Conservation (phyloP, 1,140 invertebrate species). For the Microvelia longipes region DNA sequence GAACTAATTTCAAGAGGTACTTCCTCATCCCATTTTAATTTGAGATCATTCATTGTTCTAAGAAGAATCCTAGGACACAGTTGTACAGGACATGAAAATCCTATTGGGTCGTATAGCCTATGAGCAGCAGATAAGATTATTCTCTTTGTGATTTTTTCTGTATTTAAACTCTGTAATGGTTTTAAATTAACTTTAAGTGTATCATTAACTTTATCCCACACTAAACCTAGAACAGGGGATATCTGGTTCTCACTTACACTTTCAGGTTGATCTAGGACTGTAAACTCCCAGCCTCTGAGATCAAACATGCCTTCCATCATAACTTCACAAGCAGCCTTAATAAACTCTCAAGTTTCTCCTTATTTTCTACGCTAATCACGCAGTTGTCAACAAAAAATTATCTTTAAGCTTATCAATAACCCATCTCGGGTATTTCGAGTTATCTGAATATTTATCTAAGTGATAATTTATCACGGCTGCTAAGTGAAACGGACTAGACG, state of each 20-base stretch:
- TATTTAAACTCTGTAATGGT: no score
- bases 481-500: background rate
- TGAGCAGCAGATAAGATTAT: no score
- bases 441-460: background rate
- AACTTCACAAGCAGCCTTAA: background rate
- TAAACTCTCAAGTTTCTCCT: background rate
- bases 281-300: no score
- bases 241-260: background rate
- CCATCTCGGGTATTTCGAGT: background rate
- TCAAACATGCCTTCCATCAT: no score
- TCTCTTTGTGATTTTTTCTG: background rate
- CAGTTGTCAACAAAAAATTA: no score
- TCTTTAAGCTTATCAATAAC: no score
- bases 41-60: background rate
- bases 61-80: no score
- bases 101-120: no score
- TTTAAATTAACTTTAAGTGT: background rate
- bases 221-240: background rate
- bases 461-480: background rate
- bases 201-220: background rate
- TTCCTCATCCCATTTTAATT: background rate
- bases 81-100: background rate
- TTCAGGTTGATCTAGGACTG: background rate
- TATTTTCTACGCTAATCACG: no score
- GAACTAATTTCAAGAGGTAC: background rate